Evolutionary conservation across 2,113 vertebrate species (phyloP).

Genomic region (Caracal caracal): DNA sequence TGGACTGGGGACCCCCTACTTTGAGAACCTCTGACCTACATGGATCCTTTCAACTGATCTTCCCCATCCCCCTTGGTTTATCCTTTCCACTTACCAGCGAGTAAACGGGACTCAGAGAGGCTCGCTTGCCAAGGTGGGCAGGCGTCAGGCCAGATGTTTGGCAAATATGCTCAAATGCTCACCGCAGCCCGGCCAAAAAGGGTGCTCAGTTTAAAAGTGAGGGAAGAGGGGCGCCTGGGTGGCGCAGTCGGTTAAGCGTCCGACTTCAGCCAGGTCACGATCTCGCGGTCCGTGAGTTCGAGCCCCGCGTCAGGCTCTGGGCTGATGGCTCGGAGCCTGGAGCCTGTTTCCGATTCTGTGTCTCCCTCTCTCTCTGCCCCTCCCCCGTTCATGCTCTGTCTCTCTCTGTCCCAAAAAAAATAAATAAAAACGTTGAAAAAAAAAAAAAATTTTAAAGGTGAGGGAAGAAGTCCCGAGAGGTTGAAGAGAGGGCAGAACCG

Average conservation of each 20-base stretch:
- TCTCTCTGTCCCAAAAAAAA: no score
- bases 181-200: neutral
- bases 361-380: no score
- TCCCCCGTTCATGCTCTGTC: no score
- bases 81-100: neutral
- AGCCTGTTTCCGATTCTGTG: no score
- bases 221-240: no score
- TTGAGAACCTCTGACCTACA: neutral
- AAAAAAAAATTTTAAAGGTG: no score
- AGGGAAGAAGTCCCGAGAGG: neutral
- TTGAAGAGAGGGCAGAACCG: neutral
- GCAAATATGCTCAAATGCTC: neutral
- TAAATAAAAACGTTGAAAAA: no score
- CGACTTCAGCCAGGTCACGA: no score
- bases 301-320: no score
- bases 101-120: neutral
- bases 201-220: neutral
- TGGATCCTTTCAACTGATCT: rapidly evolving
- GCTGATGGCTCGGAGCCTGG: no score
- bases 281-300: no score
- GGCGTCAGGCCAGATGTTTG: neutral
- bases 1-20: rapidly evolving
- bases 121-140: neutral
- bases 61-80: neutral
- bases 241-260: no score